phyloP scores from a whole-genome alignment of 2,797 vertebrate genomes.

The Remorina albescens region DNA sequence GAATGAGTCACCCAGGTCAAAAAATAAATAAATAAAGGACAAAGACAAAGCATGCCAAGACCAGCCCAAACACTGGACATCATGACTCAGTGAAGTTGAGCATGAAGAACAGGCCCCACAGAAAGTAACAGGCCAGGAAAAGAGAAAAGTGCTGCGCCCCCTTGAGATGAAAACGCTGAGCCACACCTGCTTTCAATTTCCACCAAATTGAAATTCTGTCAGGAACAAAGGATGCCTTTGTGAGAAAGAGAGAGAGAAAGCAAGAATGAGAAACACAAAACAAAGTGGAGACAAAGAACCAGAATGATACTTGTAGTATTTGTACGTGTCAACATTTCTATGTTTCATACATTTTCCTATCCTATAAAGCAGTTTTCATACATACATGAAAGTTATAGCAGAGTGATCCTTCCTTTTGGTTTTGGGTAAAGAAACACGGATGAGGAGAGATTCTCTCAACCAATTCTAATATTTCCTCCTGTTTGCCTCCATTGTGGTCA shows the following conservation, averaged over 20 bases:
- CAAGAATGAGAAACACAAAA: conserved; percentile 27
- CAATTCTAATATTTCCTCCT: no score
- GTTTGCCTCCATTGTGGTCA: no score
- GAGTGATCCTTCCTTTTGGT: background rate
- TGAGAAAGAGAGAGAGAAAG: conserved; percentile 43
- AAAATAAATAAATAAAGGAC: background rate
- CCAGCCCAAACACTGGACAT: conserved; percentile 19
- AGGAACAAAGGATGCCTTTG: conserved; percentile 80
- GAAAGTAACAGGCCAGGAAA: conserved; percentile 24
- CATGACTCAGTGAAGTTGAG: conserved; percentile 50
- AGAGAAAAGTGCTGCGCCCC: conserved; percentile 11
- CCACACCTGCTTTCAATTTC: conserved; percentile 84
- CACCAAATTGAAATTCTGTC: conserved; percentile 74
- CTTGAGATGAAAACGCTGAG: conserved; percentile 48
- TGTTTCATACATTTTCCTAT: background rate
- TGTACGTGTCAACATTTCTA: conserved; percentile 10
- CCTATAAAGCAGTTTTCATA: conserved; percentile 2
- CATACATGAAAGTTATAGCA: background rate
- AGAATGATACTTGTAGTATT: conserved; percentile 30
- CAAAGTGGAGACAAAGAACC: conserved; percentile 32
- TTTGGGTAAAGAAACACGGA: background rate
- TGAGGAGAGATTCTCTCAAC: no score
- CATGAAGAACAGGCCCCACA: conserved; percentile 37
- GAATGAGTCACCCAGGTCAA: conserved; percentile 15
- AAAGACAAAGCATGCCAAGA: conserved; percentile 4